Evolutionary conservation across 2,797 vertebrate genomes (phyloP).

Genomic region (Myripristis murdjan): DNA sequence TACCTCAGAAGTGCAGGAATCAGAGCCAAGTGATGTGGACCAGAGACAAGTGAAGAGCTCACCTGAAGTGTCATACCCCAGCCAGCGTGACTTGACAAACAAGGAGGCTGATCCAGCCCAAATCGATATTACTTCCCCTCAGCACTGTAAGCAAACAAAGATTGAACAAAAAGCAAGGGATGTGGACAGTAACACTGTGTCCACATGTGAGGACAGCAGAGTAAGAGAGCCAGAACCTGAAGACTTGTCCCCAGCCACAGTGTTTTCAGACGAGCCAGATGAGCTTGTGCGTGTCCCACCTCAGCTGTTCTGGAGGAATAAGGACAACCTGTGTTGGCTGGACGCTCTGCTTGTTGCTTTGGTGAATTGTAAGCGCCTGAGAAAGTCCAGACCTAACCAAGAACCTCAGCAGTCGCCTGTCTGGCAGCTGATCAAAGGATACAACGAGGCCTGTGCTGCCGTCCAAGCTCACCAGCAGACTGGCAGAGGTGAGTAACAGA

Average conservation of each 20-base stretch:
- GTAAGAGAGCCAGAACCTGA: neutral
- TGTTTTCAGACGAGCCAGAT: neutral
- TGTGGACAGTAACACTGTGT: neutral
- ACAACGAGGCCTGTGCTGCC: constrained; percentile 78
- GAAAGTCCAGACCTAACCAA: constrained; percentile 39
- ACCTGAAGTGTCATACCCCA: constrained; percentile 13
- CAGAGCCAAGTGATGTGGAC: neutral
- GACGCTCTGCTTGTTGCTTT: constrained; percentile 91
- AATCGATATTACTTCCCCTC: constrained; percentile 2
- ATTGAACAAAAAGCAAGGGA: neutral
- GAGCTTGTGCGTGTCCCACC: constrained; percentile 60
- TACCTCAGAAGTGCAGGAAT: neutral
- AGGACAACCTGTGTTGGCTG: constrained; percentile 91
- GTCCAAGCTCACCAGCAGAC: constrained; percentile 69
- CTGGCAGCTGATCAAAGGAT: constrained; percentile 82
- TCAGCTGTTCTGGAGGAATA: constrained; percentile 91
- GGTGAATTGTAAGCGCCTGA: constrained; percentile 87
- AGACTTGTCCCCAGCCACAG: constrained; percentile 3
- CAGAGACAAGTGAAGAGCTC: neutral
- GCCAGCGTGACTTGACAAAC: neutral
- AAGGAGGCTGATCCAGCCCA: neutral
- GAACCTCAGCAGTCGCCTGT: constrained; percentile 75
- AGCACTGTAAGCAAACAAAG: constrained; percentile 9
- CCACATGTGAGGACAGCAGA: neutral
- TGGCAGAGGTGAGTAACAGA: constrained; percentile 67